Conservation (phyloP, 2,797 vertebrate genomes). For the Myiotriccus ornatus region DNA sequence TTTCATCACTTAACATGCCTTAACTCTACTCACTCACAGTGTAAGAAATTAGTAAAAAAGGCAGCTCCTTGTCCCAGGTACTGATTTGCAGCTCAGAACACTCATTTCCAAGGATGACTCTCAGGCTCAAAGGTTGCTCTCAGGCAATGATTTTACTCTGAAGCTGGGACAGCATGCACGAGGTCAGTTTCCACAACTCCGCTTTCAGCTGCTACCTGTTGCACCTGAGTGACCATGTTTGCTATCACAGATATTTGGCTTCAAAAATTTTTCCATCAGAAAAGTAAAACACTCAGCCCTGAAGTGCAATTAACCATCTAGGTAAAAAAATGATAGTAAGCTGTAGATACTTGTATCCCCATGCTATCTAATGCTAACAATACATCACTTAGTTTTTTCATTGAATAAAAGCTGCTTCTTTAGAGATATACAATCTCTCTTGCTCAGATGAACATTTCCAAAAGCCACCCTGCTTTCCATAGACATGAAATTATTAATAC, state of each 20-base stretch:
- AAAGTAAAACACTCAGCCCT: background rate
- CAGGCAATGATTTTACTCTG: background rate
- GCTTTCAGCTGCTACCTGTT: background rate
- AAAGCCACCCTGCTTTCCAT: background rate
- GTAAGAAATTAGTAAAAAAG: background rate
- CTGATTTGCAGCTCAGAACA: background rate
- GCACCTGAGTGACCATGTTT: background rate
- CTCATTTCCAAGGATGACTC: background rate
- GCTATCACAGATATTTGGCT: background rate
- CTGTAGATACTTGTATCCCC: background rate
- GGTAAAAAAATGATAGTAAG: background rate
- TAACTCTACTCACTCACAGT: background rate
- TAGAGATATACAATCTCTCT: background rate
- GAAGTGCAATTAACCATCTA: background rate
- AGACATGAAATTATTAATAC: background rate
- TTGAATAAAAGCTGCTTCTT: background rate
- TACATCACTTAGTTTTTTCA: background rate
- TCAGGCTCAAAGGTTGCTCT: background rate
- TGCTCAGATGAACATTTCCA: background rate
- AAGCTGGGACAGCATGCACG: background rate
- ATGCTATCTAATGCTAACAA: background rate
- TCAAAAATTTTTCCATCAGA: background rate
- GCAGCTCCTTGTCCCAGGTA: rapidly evolving
- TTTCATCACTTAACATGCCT: background rate
- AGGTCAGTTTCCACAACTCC: background rate